phyloP scores from a whole-genome alignment of 2,888 invertebrate species.

The Philonicus albiceps region DNA sequence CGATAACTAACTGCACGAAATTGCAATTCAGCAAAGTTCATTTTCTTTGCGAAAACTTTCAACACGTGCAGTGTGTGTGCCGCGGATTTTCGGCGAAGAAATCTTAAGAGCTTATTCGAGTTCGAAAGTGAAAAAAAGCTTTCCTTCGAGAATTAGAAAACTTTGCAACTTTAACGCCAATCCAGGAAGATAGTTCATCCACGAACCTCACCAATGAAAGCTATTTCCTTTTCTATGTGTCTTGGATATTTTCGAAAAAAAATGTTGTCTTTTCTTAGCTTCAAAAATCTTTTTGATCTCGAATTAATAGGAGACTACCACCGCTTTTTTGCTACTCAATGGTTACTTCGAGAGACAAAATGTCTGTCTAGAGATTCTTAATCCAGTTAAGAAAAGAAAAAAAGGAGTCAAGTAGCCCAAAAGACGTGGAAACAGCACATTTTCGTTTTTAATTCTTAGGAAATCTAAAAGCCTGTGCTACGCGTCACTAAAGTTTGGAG shows the following conservation, averaged over 20 bases:
- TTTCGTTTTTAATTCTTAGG: too few species aligned
- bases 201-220: neutral
- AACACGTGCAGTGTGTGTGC: neutral
- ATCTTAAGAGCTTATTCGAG: neutral
- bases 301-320: too few species aligned
- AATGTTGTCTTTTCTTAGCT: too few species aligned
- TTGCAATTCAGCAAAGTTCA: neutral
- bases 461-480: too few species aligned
- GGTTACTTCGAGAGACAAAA: too few species aligned
- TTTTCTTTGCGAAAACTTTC: neutral
- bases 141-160: neutral
- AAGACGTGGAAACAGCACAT: too few species aligned
- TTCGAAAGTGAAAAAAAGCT: neutral
- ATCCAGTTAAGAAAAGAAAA: too few species aligned
- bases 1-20: neutral
- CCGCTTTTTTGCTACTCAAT: too few species aligned
- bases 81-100: neutral
- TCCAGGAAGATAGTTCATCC: neutral
- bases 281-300: too few species aligned
- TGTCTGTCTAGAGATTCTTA: too few species aligned
- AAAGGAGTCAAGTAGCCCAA: too few species aligned
- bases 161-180: neutral
- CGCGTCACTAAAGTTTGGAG: too few species aligned
- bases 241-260: neutral
- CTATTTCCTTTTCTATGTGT: neutral